Percentiles rank a stretch among this genome's conserved stretches.
Conservation (phyloP, 2,888 invertebrate species). For the Coleophora deauratella region DNA sequence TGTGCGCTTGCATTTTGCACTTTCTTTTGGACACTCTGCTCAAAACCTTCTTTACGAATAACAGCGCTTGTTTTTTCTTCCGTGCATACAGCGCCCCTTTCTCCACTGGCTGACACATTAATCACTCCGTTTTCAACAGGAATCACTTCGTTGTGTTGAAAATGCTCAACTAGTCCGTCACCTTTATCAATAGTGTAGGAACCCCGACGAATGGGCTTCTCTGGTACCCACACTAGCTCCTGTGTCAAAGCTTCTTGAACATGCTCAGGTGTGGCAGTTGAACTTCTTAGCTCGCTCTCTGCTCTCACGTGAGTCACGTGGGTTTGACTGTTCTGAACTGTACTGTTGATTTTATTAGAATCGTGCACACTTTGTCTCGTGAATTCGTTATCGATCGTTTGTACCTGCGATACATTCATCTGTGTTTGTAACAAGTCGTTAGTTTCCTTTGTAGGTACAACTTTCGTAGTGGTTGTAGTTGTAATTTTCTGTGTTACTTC, state of each 20-base stretch:
- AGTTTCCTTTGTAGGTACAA: neutral
- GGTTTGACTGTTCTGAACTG: slow-evolving; percentile 29
- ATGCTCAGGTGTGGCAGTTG: slow-evolving; percentile 54
- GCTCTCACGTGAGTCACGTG: slow-evolving; percentile 52
- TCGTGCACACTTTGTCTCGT: slow-evolving; percentile 14
- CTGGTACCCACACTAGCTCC: slow-evolving; percentile 62
- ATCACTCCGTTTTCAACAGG: slow-evolving; percentile 52
- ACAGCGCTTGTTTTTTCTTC: slow-evolving; percentile 42
- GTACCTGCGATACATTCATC: slow-evolving; percentile 5
- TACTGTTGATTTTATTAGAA: slow-evolving; percentile 21
- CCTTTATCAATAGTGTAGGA: slow-evolving; percentile 62
- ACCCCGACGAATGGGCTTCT: slow-evolving; percentile 50
- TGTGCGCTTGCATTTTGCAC: slow-evolving; percentile 46
- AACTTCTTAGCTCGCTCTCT: slow-evolving; percentile 47
- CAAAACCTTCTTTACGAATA: slow-evolving; percentile 45
- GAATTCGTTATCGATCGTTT: slow-evolving; percentile 13
- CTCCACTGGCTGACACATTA: slow-evolving; percentile 42
- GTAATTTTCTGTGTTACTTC: slow-evolving; percentile 15
- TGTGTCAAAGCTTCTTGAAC: slow-evolving; percentile 52
- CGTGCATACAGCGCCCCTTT: slow-evolving; percentile 36
- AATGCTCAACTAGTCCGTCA: slow-evolving; percentile 47
- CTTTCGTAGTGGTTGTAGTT: neutral
- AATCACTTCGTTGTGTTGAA: slow-evolving; percentile 47
- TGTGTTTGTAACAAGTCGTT: slow-evolving; percentile 7
- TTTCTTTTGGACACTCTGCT: slow-evolving; percentile 44